Evolutionary conservation across 30 jellyfish, hydroid and myxozoan genomes (phyloP).

Genomic region (Hydractinia symbiolongicarpus): DNA sequence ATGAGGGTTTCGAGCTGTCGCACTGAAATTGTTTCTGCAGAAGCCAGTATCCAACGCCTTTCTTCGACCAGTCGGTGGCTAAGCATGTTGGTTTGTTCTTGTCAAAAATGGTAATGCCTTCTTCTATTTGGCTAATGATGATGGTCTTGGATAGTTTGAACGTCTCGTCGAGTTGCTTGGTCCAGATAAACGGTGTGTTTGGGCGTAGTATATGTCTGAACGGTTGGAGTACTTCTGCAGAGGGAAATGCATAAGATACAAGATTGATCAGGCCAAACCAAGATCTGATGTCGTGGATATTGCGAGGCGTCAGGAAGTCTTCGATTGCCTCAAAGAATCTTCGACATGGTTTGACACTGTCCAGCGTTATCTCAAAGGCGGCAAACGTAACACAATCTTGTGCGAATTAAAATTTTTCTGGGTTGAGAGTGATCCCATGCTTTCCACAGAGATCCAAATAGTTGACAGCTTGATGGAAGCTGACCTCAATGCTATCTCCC

Average conservation of each 20-base stretch:
- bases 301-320: constrained; percentile 32
- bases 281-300: constrained; percentile 27
- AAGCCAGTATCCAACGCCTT: too few species aligned
- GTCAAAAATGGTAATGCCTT: constrained; percentile 1
- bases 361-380: constrained; percentile 25
- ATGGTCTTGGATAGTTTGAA: constrained; percentile 21
- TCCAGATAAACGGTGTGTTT: constrained; percentile 30
- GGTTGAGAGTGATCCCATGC: constrained; percentile 15
- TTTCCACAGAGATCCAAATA: constrained; percentile 17
- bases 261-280: constrained; percentile 41
- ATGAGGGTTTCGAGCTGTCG: too few species aligned
- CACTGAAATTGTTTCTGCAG: too few species aligned
- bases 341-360: constrained; percentile 23
- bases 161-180: constrained; percentile 19
- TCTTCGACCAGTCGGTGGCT: constrained; percentile 28
- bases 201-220: constrained; percentile 32
- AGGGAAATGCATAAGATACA: constrained; percentile 21
- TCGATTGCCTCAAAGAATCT: constrained; percentile 27
- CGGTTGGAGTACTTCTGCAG: constrained; percentile 24
- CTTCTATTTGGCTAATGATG: constrained; percentile 1
- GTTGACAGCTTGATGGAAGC: constrained; percentile 26
- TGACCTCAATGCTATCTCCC: constrained; percentile 23
- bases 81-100: constrained; percentile 5
- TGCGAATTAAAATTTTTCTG: background rate
- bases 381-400: constrained; percentile 24